A percentile compares a stretch with the other conserved stretches of the same genome.
phyloP scores from a whole-genome alignment of 2,888 invertebrate species.

The Lordiphosa fenestrarum region DNA sequence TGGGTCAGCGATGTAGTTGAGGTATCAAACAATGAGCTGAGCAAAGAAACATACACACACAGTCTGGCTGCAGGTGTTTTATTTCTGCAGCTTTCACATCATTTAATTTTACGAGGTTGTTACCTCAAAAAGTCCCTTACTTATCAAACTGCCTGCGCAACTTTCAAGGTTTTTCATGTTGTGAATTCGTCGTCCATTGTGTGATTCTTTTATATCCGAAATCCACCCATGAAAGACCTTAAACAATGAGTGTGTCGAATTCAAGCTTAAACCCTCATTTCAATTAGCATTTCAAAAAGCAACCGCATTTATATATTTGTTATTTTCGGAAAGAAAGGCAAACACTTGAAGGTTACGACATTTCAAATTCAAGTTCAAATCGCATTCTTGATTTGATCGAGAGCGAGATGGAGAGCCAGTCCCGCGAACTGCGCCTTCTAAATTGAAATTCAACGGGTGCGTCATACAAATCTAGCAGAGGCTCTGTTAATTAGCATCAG shows the following conservation, averaged over 20 bases:
- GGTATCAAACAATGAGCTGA: too few relatives aligned
- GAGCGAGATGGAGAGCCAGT: not conserved
- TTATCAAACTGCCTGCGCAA: not conserved
- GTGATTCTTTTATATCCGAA: conserved; percentile 12
- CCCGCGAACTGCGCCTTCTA: too few relatives aligned
- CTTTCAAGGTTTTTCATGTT: conserved; percentile 56
- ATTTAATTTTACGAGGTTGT: too few relatives aligned
- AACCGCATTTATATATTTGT: too few relatives aligned
- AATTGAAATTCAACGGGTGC: too few relatives aligned
- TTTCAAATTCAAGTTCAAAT: conserved; percentile 67
- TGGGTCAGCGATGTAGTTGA: too few relatives aligned
- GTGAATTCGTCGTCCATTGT: conserved; percentile 51
- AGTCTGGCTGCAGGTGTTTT: too few relatives aligned
- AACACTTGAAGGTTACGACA: conserved; percentile 46
- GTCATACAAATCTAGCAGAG: too few relatives aligned
- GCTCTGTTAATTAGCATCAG: too few relatives aligned
- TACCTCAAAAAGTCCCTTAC: not conserved
- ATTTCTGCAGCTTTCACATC: too few relatives aligned
- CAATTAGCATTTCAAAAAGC: conserved; percentile 51
- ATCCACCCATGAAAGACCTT: not conserved
- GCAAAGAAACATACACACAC: too few relatives aligned
- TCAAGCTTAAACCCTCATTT: conserved; percentile 39
- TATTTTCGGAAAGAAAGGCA: conserved; percentile 6
- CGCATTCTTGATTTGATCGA: conserved; percentile 45
- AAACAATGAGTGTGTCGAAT: conserved; percentile 47